These are phyloP conservation scores for Papilio aristodemus DNA, from an alignment of 1,140 invertebrate genomes.

Conservation along the genomic window DNA sequence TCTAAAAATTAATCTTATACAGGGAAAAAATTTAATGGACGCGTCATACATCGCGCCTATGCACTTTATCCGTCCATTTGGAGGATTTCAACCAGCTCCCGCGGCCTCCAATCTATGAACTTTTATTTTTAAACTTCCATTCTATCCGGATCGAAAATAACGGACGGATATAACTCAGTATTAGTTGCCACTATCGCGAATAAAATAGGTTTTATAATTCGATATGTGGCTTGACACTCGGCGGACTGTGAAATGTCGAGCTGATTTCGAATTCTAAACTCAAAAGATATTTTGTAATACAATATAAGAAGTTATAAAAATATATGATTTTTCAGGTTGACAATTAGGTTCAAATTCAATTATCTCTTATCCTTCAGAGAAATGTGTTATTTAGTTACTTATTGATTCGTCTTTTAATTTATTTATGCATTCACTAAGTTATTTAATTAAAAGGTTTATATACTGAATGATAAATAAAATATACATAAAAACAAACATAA, in stretches of 20 bases:
- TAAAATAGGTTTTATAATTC: conserved; percentile 4
- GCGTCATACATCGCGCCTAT: conserved; percentile 36
- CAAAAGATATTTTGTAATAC: background rate
- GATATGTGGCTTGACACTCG: conserved; percentile 1
- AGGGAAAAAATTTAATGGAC: conserved; percentile 27
- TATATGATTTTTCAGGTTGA: no score
- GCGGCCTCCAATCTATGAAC: conserved; percentile 34
- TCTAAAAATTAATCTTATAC: conserved; percentile 11
- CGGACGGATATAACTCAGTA: conserved; percentile 49
- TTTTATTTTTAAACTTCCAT: conserved; percentile 28
- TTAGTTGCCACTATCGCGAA: conserved; percentile 43
- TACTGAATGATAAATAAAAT: no score
- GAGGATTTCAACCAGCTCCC: conserved; percentile 45
- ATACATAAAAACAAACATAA: no score
- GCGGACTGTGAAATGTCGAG: background rate
- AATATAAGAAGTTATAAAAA: no score
- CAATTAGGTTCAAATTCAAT: no score
- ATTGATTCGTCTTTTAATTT: no score
- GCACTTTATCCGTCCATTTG: conserved; percentile 53
- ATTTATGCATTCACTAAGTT: no score
- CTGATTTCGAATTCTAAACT: background rate
- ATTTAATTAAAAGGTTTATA: no score
- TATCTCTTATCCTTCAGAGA: no score
- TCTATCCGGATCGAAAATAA: conserved; percentile 41
- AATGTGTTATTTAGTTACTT: no score